Base-by-base conservation (phyloP, 2,888 invertebrate species). In the Volucella bombylans region DNA sequence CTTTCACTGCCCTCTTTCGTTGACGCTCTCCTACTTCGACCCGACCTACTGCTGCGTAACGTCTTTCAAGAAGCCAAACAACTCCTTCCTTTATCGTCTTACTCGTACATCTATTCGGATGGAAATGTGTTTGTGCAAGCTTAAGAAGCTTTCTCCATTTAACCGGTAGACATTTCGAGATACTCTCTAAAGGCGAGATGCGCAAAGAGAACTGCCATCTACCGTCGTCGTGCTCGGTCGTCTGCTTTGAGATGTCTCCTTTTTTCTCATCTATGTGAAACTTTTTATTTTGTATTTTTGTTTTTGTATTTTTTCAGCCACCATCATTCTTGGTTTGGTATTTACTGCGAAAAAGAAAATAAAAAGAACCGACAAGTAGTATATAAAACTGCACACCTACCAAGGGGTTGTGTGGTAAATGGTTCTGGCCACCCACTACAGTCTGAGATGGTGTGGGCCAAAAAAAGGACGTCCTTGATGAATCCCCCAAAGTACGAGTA, bases 251-350 rank as follows among this genome's bases (percentile, higher is more conserved):
- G 52, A 11, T 4, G 14, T 54, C 23, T 54, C 43, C 12, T 57
- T 12, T 61, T 55, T 64, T 41, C 11, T n/a, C 4, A 43, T 62
- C 54, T 59, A 47, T 62, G 12, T 23, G 23, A 1, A 52, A 52
- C 43, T 38, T 38, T 18, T 43, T 31, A 55, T 45, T 67, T 59
- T 55, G 62, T n/a, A n/a, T 54, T 57, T 61, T 68, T 68, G 61
- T 52, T 52, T 59, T 61, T 15, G 71, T 15, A 65, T 80, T 68
- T 64, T 43, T 47, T 4, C 64, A 81, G 80, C 85, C 85, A 81
- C 85, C 81, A 85, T 85, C 68, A 77, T 85, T 85, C 81, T 85
- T 81, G 76, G 85, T 77, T 76, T 81, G 65, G 72, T 77, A 85
- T 85, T 85, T 81, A 85, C 85, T 85, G 50, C 23, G 41, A 67